Base-by-base conservation (phyloP, 2,797 vertebrate species). In the Echiichthys vipera region DNA sequence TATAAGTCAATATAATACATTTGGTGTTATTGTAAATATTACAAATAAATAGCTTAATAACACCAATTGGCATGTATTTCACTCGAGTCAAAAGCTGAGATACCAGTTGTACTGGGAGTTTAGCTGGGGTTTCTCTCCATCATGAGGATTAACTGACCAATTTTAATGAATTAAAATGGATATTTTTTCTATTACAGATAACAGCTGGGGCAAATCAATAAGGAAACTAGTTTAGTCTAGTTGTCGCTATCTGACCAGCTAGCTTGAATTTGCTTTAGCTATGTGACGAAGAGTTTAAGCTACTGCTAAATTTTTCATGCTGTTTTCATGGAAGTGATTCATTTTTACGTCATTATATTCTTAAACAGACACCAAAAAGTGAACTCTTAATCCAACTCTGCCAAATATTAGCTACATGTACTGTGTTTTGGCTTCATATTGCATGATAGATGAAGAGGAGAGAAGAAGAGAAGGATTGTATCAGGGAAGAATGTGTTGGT, bases 401-500 rank as follows among this genome's bases (percentile, higher is more conserved):
- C 34, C 11, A 56, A 29, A 57, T 40, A 39, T 15, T 12, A 25
- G 0, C 27, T 24, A 29, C n/a, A n/a, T n/a, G n/a, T 14, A n/a
- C 27, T 20, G 29, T 22, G 20, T 11, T 15, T 39, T 27, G 32
- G 12, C 29, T 46, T 67, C 36, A 13, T 24, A 29, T 7, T 10
- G n/a, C 18, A 65, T 51, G 34, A 43, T 40, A 17, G 3, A n/a
- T 70, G 18, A 55, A 65, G 18, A 9, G 49, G n/a, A n/a, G n/a
- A n/a, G n/a, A n/a, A 24, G 50, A 40, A 36, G 43, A 37, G 53
- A 55, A 18, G 25, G 39, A 46, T 46, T 54, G 18, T 1, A 29
- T 30, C 20, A 37, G 43, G 36, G 27, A 49, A 39, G 34, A 57
- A 50, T 17, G 22, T 47, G 59, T 46, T 45, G 43, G 55, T 9